Base-by-base conservation (phyloP, 2,888 invertebrate genomes). In the Aphidoletes aphidimyza region DNA sequence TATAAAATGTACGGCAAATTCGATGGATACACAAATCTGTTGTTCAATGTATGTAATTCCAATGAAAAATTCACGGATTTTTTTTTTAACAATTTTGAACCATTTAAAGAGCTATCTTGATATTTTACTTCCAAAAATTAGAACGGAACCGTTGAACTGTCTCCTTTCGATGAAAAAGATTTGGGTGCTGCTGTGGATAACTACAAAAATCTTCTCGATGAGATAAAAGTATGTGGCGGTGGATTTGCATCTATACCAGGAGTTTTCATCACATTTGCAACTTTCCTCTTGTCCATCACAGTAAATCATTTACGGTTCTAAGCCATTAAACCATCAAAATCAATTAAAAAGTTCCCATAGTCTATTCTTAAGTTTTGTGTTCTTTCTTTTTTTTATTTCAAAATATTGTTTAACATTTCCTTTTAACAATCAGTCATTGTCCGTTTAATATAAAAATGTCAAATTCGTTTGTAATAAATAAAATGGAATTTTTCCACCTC, bases 1-100 rank as follows among this genome's bases (percentile, higher is more conserved):
- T 87, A 93, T 11, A 90, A 92, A 87, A 90, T 94, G 59, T 94
- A 92, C 88, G 92, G 93, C 0, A 89, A 91, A 0, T 93, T 93
- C 88, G 91, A 92, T 85, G 90, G 91, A 0, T 88, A 87, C 9
- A 88, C 87, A 39, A 90, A 94, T 87, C 88, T 94, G 8, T 88
- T 94, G 0, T 94, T 94, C 89, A 93, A 92, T 87, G 91, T 90
- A 22, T 39, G 45, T 37, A n/a, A n/a, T n/a, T n/a, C n/a, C n/a
- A n/a, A n/a, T n/a, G n/a, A n/a, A n/a, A n/a, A 9, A 54, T 36
- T 34, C 19, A 78, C 36, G 5, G 37, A 83, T 42, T 42, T 0
- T 83, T 19, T 83, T 45, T 83, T 49, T 19, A 3, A n/a, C 1
- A 81, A n/a, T n/a, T n/a, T 81, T 36, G 17, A 22, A 6, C 6